Evolutionary conservation across 64 coral and sea anemone species (phyloP).

Genomic region (Stichodactyla helianthus): DNA sequence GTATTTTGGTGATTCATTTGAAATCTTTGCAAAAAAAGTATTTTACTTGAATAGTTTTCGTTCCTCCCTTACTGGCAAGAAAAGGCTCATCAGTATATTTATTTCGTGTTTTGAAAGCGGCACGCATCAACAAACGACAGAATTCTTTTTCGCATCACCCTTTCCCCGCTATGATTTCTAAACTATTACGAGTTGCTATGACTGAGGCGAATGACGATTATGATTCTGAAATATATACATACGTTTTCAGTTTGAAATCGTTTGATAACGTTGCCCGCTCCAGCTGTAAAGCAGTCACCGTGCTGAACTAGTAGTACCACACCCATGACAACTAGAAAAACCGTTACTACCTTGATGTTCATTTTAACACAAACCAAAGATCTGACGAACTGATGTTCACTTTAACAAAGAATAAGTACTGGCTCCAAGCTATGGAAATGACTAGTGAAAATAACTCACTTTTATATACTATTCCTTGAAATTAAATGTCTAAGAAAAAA

Average conservation of each 20-base stretch:
- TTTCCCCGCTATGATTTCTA: too few species aligned
- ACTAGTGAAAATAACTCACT: not conserved
- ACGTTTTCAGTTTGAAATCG: slow-evolving; percentile 6
- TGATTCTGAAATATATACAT: not conserved
- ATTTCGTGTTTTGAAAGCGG: too few species aligned
- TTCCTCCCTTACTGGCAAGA: too few species aligned
- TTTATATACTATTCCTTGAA: not conserved
- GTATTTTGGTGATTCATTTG: too few species aligned
- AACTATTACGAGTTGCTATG: too few species aligned
- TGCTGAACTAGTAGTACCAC: not conserved
- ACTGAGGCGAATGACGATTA: too few species aligned
- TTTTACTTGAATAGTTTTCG: too few species aligned
- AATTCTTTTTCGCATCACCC: too few species aligned
- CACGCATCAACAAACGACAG: too few species aligned
- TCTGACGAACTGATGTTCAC: not conserved
- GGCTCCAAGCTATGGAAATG: not conserved
- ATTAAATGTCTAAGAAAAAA: not conserved
- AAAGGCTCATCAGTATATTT: too few species aligned
- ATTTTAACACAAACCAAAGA: not conserved
- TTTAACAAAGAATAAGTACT: not conserved
- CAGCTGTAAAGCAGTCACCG: not conserved
- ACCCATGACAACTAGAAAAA: not conserved
- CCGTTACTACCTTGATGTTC: not conserved
- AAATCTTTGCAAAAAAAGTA: too few species aligned
- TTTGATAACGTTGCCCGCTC: not conserved